phyloP scores from a whole-genome alignment of 2,113 vertebrate species.

The Tychaedon coryphoeus region DNA sequence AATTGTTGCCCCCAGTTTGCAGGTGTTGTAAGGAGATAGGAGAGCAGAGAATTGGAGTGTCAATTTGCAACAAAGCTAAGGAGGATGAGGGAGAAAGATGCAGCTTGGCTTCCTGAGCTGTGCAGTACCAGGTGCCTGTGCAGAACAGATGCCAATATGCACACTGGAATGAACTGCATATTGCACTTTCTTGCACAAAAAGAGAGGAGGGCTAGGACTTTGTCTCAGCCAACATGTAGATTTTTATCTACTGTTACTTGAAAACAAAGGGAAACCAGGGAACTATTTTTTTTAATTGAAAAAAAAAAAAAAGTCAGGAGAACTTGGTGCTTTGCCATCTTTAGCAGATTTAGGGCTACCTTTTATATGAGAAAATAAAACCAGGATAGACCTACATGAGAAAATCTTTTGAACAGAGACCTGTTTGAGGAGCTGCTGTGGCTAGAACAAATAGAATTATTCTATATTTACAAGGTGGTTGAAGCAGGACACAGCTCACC shows the following conservation, averaged over 20 bases:
- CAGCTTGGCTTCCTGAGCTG: background rate
- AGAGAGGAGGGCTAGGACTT: background rate
- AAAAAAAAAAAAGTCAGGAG: background rate
- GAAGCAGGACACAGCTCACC: conserved; percentile 69
- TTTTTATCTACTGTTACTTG: background rate
- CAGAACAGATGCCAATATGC: background rate
- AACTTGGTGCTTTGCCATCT: background rate
- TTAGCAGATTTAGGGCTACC: background rate
- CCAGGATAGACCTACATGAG: background rate
- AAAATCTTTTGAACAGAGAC: background rate
- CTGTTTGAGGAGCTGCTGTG: background rate
- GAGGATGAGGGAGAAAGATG: background rate
- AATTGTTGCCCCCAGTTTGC: background rate
- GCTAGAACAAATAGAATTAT: background rate
- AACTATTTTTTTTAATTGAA: background rate
- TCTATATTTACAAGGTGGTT: background rate
- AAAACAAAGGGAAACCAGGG: background rate
- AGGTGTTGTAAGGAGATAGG: background rate
- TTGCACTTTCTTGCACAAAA: background rate
- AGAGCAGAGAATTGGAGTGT: background rate
- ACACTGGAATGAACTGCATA: background rate
- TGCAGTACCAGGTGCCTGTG: background rate
- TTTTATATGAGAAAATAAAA: conserved; percentile 4
- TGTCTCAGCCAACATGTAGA: background rate
- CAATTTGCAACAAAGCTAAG: background rate